Evolutionary conservation across 2,888 invertebrate genomes (phyloP).

Genomic region (Lasioglossum leucozonium): DNA sequence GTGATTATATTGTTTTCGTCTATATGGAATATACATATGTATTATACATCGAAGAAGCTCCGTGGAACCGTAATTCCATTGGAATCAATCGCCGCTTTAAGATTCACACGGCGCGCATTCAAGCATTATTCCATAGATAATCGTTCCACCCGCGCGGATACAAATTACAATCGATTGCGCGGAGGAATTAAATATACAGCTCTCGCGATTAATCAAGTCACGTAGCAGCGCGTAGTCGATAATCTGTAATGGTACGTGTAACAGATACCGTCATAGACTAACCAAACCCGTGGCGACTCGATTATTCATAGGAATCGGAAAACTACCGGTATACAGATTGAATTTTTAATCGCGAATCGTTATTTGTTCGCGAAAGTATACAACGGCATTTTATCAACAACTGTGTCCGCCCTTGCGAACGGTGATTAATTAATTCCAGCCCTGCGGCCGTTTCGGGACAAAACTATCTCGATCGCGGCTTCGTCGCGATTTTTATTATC

Average conservation of each 20-base stretch:
- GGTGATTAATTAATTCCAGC: background rate
- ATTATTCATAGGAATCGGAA: slow-evolving; percentile 35
- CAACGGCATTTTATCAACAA: background rate
- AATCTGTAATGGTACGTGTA: slow-evolving; percentile 45
- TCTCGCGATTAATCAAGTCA: slow-evolving; percentile 64
- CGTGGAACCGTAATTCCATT: slow-evolving; percentile 8
- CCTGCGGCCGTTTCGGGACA: background rate
- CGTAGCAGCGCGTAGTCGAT: slow-evolving; percentile 44
- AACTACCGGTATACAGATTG: slow-evolving; percentile 15
- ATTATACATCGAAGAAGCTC: background rate
- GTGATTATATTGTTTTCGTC: background rate
- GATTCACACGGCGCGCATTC: slow-evolving; percentile 27
- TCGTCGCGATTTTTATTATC: background rate
- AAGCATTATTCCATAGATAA: slow-evolving; percentile 38
- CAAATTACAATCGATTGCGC: slow-evolving; percentile 55
- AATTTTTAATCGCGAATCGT: slow-evolving; percentile 22
- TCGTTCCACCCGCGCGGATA: slow-evolving; percentile 23
- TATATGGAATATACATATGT: background rate
- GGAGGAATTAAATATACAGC: slow-evolving; percentile 61
- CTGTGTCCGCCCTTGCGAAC: background rate
- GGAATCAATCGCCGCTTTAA: slow-evolving; percentile 30
- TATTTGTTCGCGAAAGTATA: background rate
- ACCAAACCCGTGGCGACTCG: slow-evolving; percentile 10
- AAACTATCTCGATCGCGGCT: background rate
- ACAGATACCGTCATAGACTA: slow-evolving; percentile 8